Conservation (phyloP, 1,140 invertebrate genomes). For the Zaprionus ghesquierei region DNA sequence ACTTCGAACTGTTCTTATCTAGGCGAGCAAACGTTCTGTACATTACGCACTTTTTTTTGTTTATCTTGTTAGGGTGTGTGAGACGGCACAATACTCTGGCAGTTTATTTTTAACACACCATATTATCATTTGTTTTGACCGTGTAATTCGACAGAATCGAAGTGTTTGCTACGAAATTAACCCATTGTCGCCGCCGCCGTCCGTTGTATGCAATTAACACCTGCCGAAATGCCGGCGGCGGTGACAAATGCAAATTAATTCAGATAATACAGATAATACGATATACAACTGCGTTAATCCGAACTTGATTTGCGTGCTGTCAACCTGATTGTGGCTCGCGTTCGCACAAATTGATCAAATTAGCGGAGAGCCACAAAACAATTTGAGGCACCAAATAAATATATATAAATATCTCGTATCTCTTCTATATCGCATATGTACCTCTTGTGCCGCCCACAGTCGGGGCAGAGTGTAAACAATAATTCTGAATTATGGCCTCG, state of each 20-base stretch:
- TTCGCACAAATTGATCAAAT: not conserved
- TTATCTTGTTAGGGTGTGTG: constrained; percentile 9
- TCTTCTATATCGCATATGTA: not conserved
- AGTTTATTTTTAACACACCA: constrained; percentile 22
- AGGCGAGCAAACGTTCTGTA: not conserved
- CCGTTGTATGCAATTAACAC: constrained; percentile 18
- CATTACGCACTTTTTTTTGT: constrained; percentile 12
- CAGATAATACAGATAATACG: not conserved
- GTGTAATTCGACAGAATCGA: constrained; percentile 10
- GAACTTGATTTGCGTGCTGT: not conserved
- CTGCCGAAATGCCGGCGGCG: not conserved
- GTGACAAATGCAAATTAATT: constrained; percentile 16
- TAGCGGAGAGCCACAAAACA: not conserved
- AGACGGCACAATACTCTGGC: not conserved
- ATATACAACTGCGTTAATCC: not conserved
- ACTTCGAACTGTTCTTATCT: not conserved
- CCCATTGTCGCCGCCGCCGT: not conserved
- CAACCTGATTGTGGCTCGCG: not conserved
- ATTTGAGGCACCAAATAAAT: not conserved
- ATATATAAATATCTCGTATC: not conserved
- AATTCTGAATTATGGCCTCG: not conserved
- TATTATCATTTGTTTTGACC: not conserved
- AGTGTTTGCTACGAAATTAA: constrained; percentile 2
- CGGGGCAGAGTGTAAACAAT: constrained; percentile 5
- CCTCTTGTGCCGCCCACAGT: not conserved